Evolutionary conservation across 2,888 invertebrate genomes (phyloP).

Genomic region (Girardia tigrina): DNA sequence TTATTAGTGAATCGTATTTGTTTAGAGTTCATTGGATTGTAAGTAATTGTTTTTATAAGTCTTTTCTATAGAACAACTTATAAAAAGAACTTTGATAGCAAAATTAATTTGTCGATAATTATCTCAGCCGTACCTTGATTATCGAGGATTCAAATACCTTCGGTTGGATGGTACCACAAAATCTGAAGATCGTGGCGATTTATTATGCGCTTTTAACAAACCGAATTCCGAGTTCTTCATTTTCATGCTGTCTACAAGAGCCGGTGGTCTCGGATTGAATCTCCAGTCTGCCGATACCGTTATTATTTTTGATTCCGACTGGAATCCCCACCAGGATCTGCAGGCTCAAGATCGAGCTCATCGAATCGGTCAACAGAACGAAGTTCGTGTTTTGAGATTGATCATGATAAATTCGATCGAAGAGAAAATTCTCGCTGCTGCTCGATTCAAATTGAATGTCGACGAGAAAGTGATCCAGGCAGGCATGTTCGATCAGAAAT

Average conservation of each 20-base stretch:
- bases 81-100: no score
- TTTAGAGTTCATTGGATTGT: no score
- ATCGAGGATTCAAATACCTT: constrained; percentile 71
- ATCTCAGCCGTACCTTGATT: constrained; percentile 61
- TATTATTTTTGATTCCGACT: constrained; percentile 95
- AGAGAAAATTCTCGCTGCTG: constrained; percentile 90
- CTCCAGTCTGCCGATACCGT: constrained; percentile 96
- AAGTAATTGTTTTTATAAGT: no score
- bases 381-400: constrained; percentile 83
- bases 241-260: constrained; percentile 85
- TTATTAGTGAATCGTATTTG: no score
- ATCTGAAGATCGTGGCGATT: constrained; percentile 86
- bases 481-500: constrained; percentile 99
- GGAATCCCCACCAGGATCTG: constrained; percentile 99
- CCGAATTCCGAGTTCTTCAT: constrained; percentile 78
- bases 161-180: constrained; percentile 93
- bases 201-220: constrained; percentile 57
- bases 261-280: constrained; percentile 92
- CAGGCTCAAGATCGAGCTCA: constrained; percentile 99
- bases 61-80: no score
- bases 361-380: constrained; percentile 94
- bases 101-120: no score
- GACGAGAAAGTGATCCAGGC: constrained; percentile 99
- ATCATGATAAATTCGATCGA: constrained; percentile 99
- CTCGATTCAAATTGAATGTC: constrained; percentile 86